These are phyloP conservation scores for Mobula hypostoma DNA, from an alignment of 2,113 vertebrate genomes.

Conservation along the genomic window DNA sequence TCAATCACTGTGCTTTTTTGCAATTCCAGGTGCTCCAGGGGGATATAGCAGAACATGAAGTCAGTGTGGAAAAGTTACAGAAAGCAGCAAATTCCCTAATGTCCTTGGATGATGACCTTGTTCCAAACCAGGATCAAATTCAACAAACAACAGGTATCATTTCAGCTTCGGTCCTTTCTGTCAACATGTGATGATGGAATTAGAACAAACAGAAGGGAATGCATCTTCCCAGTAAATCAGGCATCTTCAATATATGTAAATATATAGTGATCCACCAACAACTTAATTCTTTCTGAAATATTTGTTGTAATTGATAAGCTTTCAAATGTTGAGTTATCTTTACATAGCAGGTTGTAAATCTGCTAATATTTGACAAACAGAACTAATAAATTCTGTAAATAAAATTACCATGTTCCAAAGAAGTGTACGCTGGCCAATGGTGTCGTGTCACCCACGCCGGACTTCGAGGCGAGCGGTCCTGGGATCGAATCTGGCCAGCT, in stretches of 20 bases:
- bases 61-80: constrained; percentile 87
- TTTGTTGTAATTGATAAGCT: background rate
- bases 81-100: constrained; percentile 70
- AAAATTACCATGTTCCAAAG: background rate
- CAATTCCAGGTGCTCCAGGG: constrained; percentile 72
- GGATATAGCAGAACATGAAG: constrained; percentile 79
- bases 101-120: constrained; percentile 70
- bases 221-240: background rate
- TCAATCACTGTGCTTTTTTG: background rate
- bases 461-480: too few species aligned
- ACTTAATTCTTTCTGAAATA: background rate
- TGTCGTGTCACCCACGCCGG: too few species aligned
- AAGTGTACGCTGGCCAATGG: too few species aligned
- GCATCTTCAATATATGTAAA: background rate
- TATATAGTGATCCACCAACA: background rate
- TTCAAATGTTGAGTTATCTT: background rate
- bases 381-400: background rate
- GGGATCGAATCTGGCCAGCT: too few species aligned
- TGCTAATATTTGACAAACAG: background rate
- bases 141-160: constrained; percentile 71
- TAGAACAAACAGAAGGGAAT: background rate
- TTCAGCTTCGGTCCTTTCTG: background rate
- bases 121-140: constrained; percentile 63
- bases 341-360: background rate
- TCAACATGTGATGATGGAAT: background rate